These are phyloP conservation scores for Rhagoletis pomonella DNA, from an alignment of 1,140 invertebrate species.

Conservation along the genomic window DNA sequence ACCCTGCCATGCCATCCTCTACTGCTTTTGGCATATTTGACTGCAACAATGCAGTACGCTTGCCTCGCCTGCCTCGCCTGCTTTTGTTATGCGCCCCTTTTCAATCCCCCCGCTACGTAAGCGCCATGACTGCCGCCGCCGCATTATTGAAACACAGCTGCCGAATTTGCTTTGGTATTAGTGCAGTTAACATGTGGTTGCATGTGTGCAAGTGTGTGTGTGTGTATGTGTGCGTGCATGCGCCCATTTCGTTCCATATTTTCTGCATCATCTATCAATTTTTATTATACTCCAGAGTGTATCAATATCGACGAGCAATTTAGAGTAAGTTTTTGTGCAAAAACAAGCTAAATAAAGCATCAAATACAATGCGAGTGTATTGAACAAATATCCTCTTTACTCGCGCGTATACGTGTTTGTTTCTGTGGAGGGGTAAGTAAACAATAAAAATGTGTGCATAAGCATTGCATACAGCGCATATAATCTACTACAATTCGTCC, in stretches of 20 bases:
- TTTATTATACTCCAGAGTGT: constrained; percentile 55
- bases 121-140: not conserved
- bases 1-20: not conserved
- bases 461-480: not conserved
- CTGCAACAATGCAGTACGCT: not conserved
- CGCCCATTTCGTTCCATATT: constrained; percentile 20
- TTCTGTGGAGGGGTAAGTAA: not conserved
- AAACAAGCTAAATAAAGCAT: not conserved
- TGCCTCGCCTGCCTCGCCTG: not conserved
- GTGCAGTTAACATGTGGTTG: constrained; percentile 2
- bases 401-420: not conserved
- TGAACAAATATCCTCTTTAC: not conserved
- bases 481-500: not conserved
- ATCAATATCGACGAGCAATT: constrained; percentile 52
- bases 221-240: not conserved
- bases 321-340: constrained; percentile 44
- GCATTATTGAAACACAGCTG: not conserved
- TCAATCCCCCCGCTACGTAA: not conserved
- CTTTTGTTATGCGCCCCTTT: not conserved
- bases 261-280: constrained; percentile 55
- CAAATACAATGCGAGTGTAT: constrained; percentile 1
- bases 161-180: not conserved
- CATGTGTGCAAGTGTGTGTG: not conserved
- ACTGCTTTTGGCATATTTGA: not conserved
- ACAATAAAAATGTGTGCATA: not conserved